These are phyloP conservation scores for Sapajus apella DNA, from an alignment of 2,113 vertebrate genomes.

Conservation along the genomic window DNA sequence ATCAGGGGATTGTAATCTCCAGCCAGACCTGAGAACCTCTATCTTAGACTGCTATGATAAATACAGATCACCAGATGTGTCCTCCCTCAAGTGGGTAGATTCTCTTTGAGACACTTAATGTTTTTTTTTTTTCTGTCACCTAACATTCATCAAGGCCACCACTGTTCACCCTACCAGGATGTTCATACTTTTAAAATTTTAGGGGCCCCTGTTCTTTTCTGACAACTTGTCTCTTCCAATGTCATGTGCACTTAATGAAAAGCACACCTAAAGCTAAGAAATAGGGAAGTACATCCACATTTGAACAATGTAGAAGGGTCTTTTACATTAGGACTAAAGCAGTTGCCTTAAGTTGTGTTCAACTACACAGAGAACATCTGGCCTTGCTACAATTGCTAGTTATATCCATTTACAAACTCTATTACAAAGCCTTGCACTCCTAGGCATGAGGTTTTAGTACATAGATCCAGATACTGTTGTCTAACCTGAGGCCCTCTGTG, in stretches of 20 bases:
- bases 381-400: not conserved
- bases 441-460: not conserved
- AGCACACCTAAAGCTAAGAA: not conserved
- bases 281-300: not conserved
- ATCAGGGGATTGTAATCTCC: not conserved
- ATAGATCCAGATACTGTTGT: not conserved
- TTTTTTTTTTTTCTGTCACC: not conserved
- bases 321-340: not conserved
- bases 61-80: not conserved
- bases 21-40: not conserved
- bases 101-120: not conserved
- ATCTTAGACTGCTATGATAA: not conserved
- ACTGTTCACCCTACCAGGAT: not conserved
- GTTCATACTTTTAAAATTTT: not conserved
- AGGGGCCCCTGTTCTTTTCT: not conserved
- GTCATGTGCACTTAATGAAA: not conserved
- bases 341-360: not conserved
- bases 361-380: not conserved
- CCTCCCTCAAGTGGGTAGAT: not conserved
- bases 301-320: not conserved
- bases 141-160: not conserved
- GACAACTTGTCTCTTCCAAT: not conserved
- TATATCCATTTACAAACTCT: not conserved
- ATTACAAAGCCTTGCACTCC: not conserved
- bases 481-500: not conserved